Conservation (phyloP, 2,113 vertebrate species). For the Petrocephalus microphthalmus region DNA sequence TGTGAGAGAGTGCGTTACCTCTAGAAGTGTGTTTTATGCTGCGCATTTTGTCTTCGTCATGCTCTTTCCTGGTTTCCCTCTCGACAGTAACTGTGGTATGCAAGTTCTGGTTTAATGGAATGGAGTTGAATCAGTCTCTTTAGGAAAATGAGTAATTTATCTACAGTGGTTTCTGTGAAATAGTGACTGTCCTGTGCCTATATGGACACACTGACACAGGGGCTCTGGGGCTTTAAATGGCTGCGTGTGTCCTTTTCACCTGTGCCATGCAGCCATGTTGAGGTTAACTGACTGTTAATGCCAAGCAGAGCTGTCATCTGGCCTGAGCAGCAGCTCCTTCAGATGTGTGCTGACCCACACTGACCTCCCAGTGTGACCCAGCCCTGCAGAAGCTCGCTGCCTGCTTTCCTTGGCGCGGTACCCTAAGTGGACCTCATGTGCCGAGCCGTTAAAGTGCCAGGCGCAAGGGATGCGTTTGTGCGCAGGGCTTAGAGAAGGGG, state of each 20-base stretch:
- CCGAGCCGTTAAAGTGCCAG: not conserved
- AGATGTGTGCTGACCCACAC: not conserved
- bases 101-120: not conserved
- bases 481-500: not conserved
- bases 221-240: not conserved
- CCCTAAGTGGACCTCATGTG: not conserved
- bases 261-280: not conserved
- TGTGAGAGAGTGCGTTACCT: not conserved
- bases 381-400: not conserved
- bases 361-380: not conserved
- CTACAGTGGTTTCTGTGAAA: not conserved
- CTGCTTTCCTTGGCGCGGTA: not conserved
- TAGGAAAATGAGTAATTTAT: not conserved
- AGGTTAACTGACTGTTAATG: not conserved
- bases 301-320: not conserved
- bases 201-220: not conserved
- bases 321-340: not conserved
- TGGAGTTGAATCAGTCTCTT: not conserved
- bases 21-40: not conserved
- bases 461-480: not conserved
- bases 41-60: not conserved
- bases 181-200: not conserved
- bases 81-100: not conserved
- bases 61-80: not conserved
- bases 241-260: not conserved